These are phyloP conservation scores for Uria lomvia DNA, from an alignment of 2,113 vertebrate species.

Conservation along the genomic window DNA sequence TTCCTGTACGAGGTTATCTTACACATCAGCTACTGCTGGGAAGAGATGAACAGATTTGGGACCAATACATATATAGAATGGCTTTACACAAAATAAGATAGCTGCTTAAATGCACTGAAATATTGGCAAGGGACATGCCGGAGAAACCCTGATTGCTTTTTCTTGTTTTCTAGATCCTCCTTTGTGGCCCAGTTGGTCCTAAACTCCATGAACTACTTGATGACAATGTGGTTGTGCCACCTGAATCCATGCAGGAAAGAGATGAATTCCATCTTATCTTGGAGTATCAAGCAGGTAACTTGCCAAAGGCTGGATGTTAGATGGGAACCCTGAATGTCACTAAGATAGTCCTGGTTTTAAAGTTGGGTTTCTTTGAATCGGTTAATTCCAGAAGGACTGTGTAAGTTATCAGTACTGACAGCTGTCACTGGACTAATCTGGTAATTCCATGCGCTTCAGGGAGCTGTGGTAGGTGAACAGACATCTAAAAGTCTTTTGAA, in stretches of 20 bases:
- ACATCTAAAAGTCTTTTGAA: background rate
- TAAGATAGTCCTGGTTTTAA: background rate
- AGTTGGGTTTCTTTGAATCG: background rate
- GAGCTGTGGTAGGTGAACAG: background rate
- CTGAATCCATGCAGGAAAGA: constrained; percentile 87
- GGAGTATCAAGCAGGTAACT: constrained; percentile 92
- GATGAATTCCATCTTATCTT: constrained; percentile 97
- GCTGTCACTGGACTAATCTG: background rate
- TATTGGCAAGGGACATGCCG: background rate
- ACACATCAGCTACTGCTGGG: background rate
- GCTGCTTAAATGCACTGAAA: background rate
- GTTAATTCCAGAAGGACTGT: background rate
- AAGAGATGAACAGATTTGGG: background rate
- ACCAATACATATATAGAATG: background rate
- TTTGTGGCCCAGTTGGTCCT: constrained; percentile 94
- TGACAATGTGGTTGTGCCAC: constrained; percentile 89
- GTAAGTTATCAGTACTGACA: background rate
- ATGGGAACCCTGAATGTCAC: background rate
- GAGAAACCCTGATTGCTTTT: background rate
- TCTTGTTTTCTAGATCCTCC: constrained; percentile 80
- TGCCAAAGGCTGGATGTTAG: background rate
- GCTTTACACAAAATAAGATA: background rate
- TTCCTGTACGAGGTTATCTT: background rate
- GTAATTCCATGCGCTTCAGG: background rate
- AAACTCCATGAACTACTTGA: constrained; percentile 94